These are phyloP conservation scores for Calephelis nemesis DNA, from an alignment of 1,140 invertebrate species.

Conservation along the genomic window DNA sequence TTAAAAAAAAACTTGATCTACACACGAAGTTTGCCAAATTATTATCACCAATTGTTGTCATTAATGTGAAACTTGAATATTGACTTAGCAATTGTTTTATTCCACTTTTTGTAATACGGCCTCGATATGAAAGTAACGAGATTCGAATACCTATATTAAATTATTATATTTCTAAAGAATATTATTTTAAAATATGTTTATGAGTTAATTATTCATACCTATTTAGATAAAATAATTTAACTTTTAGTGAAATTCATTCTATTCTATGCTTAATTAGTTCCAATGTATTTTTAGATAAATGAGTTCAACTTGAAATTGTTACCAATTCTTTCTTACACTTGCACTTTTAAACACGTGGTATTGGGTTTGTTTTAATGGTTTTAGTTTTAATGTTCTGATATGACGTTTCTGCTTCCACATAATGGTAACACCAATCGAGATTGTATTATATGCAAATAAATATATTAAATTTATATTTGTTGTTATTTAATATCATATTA, in stretches of 20 bases:
- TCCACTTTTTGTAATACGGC: no score
- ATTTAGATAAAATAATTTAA: neutral
- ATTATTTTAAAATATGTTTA: no score
- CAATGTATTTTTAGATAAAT: slow-evolving; percentile 22
- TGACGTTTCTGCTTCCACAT: slow-evolving; percentile 35
- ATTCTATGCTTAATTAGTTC: neutral
- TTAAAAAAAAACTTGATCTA: no score
- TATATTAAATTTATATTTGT: slow-evolving; percentile 42
- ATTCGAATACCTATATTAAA: neutral
- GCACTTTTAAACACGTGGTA: slow-evolving; percentile 25
- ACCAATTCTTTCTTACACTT: neutral
- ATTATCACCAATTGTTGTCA: neutral
- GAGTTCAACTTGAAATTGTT: slow-evolving; percentile 23
- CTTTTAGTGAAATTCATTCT: neutral
- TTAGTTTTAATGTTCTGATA: slow-evolving; percentile 39
- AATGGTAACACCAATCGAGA: slow-evolving; percentile 47
- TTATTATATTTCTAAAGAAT: no score
- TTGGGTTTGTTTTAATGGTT: slow-evolving; percentile 41
- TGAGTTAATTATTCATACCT: no score
- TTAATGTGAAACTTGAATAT: neutral
- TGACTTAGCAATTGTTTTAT: no score
- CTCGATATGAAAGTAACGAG: neutral
- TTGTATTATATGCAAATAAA: slow-evolving; percentile 54
- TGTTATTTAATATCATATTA: slow-evolving; percentile 30
- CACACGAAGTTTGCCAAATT: neutral